phyloP scores from a whole-genome alignment of 1,140 invertebrate species.

The Leptopilina clavipes region DNA sequence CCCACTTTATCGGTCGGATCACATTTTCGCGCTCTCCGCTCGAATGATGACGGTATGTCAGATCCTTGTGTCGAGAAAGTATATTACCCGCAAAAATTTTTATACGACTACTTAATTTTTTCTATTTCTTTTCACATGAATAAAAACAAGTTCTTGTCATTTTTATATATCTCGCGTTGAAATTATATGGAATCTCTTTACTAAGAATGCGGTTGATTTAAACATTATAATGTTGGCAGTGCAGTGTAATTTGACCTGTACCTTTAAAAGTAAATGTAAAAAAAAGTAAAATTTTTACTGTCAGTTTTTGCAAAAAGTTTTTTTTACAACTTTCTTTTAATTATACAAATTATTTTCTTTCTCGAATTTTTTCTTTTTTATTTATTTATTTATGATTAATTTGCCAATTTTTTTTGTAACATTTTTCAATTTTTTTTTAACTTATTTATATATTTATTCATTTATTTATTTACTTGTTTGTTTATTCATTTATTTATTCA shows the following conservation, averaged over 20 bases:
- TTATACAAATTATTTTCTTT: too few relatives aligned
- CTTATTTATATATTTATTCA: too few relatives aligned
- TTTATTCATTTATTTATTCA: too few relatives aligned
- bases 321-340: too few relatives aligned
- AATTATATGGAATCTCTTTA: background rate
- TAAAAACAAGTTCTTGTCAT: constrained; percentile 5
- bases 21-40: constrained; percentile 66
- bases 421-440: too few relatives aligned
- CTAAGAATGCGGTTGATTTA: background rate
- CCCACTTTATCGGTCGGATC: constrained; percentile 59
- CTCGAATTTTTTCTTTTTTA: too few relatives aligned
- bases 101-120: constrained; percentile 38
- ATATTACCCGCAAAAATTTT: constrained; percentile 54
- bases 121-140: background rate
- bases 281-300: too few relatives aligned
- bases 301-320: too few relatives aligned
- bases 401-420: too few relatives aligned
- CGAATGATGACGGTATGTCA: constrained; percentile 54
- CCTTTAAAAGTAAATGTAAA: background rate
- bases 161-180: background rate
- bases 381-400: too few relatives aligned
- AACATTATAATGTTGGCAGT: background rate
- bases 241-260: background rate
- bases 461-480: too few relatives aligned
- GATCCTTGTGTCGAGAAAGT: constrained; percentile 63